phyloP scores from a whole-genome alignment of 2,888 invertebrate genomes.

The Drosophila setosimentum region DNA sequence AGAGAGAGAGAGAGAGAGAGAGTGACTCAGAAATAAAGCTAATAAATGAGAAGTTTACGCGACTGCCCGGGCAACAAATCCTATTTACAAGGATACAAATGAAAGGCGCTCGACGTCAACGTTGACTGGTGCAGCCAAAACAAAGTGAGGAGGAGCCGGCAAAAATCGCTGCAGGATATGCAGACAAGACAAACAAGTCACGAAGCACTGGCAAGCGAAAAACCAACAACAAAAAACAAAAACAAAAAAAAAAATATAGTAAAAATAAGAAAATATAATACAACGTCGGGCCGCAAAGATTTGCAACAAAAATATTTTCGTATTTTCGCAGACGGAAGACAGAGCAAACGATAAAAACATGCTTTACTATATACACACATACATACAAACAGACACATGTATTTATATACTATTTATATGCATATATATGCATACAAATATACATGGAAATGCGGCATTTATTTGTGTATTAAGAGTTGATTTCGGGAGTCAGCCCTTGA shows the following conservation, averaged over 20 bases:
- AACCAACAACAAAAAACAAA: constrained; percentile 36
- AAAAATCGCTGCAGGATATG: constrained; percentile 78
- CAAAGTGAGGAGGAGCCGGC: constrained; percentile 20
- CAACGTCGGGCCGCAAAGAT: constrained; percentile 71
- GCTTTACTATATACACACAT: not conserved
- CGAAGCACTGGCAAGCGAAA: constrained; percentile 52
- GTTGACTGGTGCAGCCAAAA: constrained; percentile 43
- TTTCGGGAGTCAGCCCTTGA: constrained; percentile 48
- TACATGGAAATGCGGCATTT: constrained; percentile 66
- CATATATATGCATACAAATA: constrained; percentile 12
- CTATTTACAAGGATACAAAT: constrained; percentile 68
- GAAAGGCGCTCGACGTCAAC: constrained; percentile 23
- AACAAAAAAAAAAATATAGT: constrained; percentile 18
- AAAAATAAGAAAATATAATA: constrained; percentile 27
- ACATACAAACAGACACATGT: constrained; percentile 11
- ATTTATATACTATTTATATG: constrained; percentile 5
- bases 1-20: not conserved
- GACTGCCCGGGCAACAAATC: constrained; percentile 68
- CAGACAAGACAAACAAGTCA: constrained; percentile 80
- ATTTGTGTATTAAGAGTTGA: constrained; percentile 76
- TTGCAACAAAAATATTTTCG: constrained; percentile 77
- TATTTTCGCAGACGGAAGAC: constrained; percentile 33
- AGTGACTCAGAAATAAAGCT: constrained; percentile 58
- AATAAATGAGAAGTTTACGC: constrained; percentile 79
- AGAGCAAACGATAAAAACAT: constrained; percentile 47